Evolutionary conservation across 1,140 invertebrate species (phyloP).

Genomic region (Papilio machaon): DNA sequence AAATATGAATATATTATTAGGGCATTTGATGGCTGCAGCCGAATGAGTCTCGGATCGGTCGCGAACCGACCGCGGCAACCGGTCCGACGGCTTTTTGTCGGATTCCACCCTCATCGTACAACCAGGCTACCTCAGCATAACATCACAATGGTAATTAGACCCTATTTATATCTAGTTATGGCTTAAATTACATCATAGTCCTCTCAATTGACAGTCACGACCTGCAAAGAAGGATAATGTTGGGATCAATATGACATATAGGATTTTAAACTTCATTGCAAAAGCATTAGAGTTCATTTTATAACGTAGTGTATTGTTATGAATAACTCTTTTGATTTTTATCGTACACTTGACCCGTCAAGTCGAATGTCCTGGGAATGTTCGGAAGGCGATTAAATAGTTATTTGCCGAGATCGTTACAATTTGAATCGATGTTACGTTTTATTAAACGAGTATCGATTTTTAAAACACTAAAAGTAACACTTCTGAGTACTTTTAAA

Average conservation of each 20-base stretch:
- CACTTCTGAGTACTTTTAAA: background rate
- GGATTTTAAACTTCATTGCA: constrained; percentile 48
- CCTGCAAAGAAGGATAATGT: constrained; percentile 69
- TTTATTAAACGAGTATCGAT: constrained; percentile 14
- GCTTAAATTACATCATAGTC: constrained; percentile 29
- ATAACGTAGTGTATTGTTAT: constrained; percentile 42
- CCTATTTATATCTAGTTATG: constrained; percentile 39
- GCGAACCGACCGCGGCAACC: constrained; percentile 52
- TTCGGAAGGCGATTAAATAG: constrained; percentile 69
- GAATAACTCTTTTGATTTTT: constrained; percentile 74
- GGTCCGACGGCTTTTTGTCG: constrained; percentile 71
- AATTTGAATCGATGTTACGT: constrained; percentile 18
- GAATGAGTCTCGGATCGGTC: constrained; percentile 62
- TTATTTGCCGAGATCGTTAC: constrained; percentile 48
- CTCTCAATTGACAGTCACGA: constrained; percentile 68
- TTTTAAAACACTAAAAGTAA: background rate
- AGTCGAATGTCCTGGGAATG: constrained; percentile 74
- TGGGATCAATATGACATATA: constrained; percentile 51
- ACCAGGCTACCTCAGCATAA: constrained; percentile 49
- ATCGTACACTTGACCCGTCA: constrained; percentile 78
- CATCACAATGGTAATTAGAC: constrained; percentile 41
- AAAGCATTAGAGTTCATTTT: constrained; percentile 46
- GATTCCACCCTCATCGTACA: constrained; percentile 67
- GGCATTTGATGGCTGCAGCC: constrained; percentile 59
- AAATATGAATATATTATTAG: constrained; percentile 71